Conservation (phyloP, 30 jellyfish, hydroid and myxozoan species). For the Pseudorhiza aurosa region DNA sequence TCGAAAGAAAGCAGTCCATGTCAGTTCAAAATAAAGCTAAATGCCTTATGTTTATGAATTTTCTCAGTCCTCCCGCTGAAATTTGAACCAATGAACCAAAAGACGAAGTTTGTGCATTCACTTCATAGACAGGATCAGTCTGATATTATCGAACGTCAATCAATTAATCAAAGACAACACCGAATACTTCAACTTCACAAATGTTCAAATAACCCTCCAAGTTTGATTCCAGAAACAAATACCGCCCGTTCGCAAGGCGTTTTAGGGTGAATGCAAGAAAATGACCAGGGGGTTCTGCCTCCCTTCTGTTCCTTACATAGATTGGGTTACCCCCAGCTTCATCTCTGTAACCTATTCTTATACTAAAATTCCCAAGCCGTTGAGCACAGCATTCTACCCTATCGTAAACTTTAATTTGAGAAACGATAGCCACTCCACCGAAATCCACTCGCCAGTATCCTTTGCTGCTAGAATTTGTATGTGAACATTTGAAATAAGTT, state of each 20-base stretch:
- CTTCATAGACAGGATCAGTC: too few relatives aligned
- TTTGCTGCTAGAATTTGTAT: too few relatives aligned
- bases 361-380: neutral
- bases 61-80: too few relatives aligned
- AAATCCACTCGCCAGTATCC: constrained; percentile 18
- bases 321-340: constrained; percentile 18
- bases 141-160: too few relatives aligned
- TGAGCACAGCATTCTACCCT: neutral
- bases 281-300: neutral
- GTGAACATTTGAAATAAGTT: neutral
- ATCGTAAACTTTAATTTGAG: neutral
- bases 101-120: too few relatives aligned
- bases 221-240: neutral
- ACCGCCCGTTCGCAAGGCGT: neutral
- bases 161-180: too few relatives aligned
- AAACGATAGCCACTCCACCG: neutral
- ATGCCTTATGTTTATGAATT: too few relatives aligned
- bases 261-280: neutral
- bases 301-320: neutral
- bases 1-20: too few relatives aligned
- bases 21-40: too few relatives aligned
- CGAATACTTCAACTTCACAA: neutral
- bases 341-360: constrained; percentile 1
- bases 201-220: neutral
- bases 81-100: too few relatives aligned